These are phyloP conservation scores for Exaiptasia diaphana DNA, from an alignment of 64 coral and sea anemone genomes.

Conservation along the genomic window DNA sequence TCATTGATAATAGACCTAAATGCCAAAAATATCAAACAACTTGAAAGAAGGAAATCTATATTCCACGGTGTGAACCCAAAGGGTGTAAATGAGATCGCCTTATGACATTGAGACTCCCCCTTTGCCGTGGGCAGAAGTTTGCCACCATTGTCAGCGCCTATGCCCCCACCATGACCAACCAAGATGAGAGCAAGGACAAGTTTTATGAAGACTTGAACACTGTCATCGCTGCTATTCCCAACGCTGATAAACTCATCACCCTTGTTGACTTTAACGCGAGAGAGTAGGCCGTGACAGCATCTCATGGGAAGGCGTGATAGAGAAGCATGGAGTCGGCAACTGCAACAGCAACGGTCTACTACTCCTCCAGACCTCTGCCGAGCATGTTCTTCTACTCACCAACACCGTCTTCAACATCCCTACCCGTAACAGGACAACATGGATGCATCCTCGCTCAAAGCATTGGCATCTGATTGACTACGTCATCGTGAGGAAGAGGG, in stretches of 20 bases:
- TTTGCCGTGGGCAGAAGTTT: neutral
- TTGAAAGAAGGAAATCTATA: too few species aligned
- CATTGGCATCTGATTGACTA: conserved; percentile 11
- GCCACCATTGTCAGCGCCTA: neutral
- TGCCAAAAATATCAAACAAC: too few species aligned
- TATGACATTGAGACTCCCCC: neutral
- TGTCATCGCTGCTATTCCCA: neutral
- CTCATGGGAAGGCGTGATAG: neutral
- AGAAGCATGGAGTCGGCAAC: neutral
- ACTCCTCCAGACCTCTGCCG: neutral
- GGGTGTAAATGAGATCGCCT: neutral
- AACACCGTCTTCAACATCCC: neutral
- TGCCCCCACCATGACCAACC: neutral
- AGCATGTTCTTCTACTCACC: neutral
- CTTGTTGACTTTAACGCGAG: neutral
- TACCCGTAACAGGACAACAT: neutral
- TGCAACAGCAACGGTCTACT: conserved; percentile 25
- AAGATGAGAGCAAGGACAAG: neutral
- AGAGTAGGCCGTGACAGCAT: neutral
- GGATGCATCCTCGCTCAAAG: neutral
- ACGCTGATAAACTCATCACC: neutral
- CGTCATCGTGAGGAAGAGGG: neutral
- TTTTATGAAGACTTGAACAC: neutral
- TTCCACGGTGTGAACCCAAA: neutral
- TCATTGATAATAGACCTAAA: too few species aligned